These are phyloP conservation scores for Notoglanidium macrostoma DNA, from an alignment of 2,797 vertebrate genomes.

Conservation along the genomic window DNA sequence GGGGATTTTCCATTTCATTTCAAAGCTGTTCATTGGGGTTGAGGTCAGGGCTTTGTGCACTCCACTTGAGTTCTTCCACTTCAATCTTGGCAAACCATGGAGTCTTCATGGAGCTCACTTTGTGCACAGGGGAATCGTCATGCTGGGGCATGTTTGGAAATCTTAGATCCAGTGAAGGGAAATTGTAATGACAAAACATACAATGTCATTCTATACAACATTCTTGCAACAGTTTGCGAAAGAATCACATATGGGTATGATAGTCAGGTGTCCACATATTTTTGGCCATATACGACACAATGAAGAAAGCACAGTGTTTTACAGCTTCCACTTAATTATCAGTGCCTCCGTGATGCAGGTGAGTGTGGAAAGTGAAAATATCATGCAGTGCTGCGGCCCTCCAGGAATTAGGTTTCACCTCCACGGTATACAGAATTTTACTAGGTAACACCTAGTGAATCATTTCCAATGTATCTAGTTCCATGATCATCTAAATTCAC, in stretches of 20 bases:
- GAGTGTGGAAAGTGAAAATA: background rate
- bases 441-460: background rate
- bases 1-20: background rate
- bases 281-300: background rate
- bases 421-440: background rate
- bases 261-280: background rate
- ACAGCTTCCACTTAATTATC: background rate
- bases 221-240: background rate
- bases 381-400: background rate
- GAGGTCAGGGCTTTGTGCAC: background rate
- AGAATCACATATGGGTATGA: background rate
- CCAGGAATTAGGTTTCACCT: background rate
- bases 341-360: background rate
- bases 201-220: background rate
- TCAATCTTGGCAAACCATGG: background rate
- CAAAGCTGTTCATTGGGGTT: background rate
- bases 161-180: background rate
- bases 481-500: background rate
- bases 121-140: background rate
- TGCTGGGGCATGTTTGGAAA: background rate
- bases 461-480: background rate
- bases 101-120: background rate
- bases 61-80: background rate
- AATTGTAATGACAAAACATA: background rate
- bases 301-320: background rate